Evolutionary conservation across 2,888 invertebrate species (phyloP).

Genomic region (Erebia epiphron): DNA sequence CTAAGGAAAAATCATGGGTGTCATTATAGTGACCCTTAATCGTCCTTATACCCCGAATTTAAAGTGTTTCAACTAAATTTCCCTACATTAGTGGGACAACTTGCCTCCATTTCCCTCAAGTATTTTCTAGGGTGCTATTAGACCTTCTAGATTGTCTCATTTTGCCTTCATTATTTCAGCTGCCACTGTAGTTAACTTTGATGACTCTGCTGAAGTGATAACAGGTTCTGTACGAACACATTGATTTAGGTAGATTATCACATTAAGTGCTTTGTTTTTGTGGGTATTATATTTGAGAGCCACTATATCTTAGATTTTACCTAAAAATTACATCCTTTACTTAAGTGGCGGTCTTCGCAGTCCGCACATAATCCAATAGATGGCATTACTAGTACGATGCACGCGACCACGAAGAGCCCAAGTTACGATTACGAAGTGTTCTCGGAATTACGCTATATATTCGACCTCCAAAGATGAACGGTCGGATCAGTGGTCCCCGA

Average conservation of each 20-base stretch:
- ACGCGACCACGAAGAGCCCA: too few species aligned
- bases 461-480: too few species aligned
- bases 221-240: not conserved
- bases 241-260: not conserved
- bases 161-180: not conserved
- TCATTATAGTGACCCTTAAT: not conserved
- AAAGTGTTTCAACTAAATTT: not conserved
- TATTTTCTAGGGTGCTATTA: not conserved
- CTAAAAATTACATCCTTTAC: too few species aligned
- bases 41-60: not conserved
- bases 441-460: too few species aligned
- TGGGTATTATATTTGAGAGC: too few species aligned
- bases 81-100: conserved; percentile 2
- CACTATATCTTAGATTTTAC: too few species aligned
- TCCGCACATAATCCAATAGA: too few species aligned
- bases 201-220: not conserved
- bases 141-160: conserved; percentile 4
- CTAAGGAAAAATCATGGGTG: not conserved
- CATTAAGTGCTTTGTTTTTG: too few species aligned
- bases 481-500: too few species aligned
- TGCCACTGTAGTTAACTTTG: not conserved
- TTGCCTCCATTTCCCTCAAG: not conserved
- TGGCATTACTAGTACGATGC: too few species aligned
- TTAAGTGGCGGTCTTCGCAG: too few species aligned
- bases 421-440: too few species aligned